Conservation (phyloP, 2,888 invertebrate species). For the Ferdinandea cuprea region DNA sequence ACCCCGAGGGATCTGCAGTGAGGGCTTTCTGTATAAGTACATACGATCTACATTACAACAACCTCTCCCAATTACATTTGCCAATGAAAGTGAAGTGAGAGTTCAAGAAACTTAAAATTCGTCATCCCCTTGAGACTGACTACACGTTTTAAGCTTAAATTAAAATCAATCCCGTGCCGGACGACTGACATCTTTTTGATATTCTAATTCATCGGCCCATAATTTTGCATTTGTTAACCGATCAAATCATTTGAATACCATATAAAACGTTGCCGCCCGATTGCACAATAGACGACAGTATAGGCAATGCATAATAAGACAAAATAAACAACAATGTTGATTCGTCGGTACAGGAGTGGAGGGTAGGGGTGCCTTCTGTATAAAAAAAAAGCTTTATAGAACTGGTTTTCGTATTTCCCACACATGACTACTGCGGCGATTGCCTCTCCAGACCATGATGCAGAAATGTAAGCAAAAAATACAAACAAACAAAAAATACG, state of each 20-base stretch:
- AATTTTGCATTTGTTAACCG: constrained; percentile 41
- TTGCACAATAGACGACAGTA: constrained; percentile 42
- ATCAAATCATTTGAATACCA: constrained; percentile 48
- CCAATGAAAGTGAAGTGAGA: constrained; percentile 12
- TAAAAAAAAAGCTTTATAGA: constrained; percentile 24
- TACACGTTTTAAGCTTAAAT: constrained; percentile 3
- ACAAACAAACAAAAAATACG: constrained; percentile 40
- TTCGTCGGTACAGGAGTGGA: neutral
- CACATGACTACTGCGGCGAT: constrained; percentile 48
- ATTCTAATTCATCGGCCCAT: constrained; percentile 36
- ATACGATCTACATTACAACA: neutral
- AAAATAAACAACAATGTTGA: neutral
- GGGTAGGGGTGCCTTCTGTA: neutral
- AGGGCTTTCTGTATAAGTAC: too few species aligned
- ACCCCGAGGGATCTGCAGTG: neutral
- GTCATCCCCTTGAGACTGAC: neutral
- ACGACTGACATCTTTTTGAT: constrained; percentile 22
- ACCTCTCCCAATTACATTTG: neutral
- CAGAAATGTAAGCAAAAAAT: constrained; percentile 55
- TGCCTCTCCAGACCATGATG: constrained; percentile 39
- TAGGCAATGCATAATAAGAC: too few species aligned
- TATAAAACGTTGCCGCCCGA: constrained; percentile 18
- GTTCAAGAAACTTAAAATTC: constrained; percentile 44
- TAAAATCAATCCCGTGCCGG: constrained; percentile 3
- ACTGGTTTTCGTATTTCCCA: constrained; percentile 52